phyloP scores from a whole-genome alignment of 1,140 invertebrate genomes.

The Lycorma delicatula region DNA sequence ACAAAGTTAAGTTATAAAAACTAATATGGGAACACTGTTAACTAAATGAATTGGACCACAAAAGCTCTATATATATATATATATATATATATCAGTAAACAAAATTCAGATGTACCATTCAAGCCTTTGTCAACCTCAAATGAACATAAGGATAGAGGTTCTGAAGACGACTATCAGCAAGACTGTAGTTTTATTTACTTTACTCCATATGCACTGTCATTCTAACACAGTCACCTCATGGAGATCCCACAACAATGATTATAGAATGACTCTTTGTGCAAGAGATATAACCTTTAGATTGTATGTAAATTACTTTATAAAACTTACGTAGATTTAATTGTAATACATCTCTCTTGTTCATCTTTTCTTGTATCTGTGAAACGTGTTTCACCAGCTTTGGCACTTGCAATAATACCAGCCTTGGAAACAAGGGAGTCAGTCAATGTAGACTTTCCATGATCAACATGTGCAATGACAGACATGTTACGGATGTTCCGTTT shows the following conservation, averaged over 20 bases:
- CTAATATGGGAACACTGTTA: too few species aligned
- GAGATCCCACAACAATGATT: too few species aligned
- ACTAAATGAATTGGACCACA: too few species aligned
- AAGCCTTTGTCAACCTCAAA: too few species aligned
- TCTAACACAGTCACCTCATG: background rate
- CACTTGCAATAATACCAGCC: constrained; percentile 98
- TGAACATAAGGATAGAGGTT: constrained; percentile 1
- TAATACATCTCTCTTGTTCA: constrained; percentile 99
- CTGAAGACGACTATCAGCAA: background rate
- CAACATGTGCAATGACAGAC: constrained; percentile 99
- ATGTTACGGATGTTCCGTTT: constrained; percentile 99
- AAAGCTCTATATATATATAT: too few species aligned
- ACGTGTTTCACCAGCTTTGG: constrained; percentile 96
- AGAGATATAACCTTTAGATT: background rate
- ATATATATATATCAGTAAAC: too few species aligned
- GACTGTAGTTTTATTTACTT: background rate
- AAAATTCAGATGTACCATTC: too few species aligned
- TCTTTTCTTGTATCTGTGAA: constrained; percentile 99
- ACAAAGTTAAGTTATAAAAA: too few species aligned
- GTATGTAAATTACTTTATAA: background rate
- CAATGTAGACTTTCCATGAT: constrained; percentile 99
- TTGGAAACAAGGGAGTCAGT: constrained; percentile 99
- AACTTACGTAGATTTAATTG: constrained; percentile 99
- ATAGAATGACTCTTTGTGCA: constrained; percentile 5
- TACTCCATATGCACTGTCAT: constrained; percentile 4